These are phyloP conservation scores for Anomalospiza imberbis DNA, from an alignment of 2,797 vertebrate genomes.

Conservation along the genomic window DNA sequence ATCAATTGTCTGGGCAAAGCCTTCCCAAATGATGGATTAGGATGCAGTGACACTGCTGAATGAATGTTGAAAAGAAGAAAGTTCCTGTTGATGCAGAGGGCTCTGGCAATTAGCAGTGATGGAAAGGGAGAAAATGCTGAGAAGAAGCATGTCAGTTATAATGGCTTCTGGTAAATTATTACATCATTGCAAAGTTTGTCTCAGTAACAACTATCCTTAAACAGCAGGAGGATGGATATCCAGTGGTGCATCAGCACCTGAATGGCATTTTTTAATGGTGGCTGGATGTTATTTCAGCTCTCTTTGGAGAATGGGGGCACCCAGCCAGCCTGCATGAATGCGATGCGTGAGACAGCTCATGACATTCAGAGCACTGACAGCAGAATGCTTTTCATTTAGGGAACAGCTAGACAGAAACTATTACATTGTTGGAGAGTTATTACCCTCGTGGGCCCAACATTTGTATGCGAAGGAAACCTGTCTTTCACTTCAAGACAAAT, in stretches of 20 bases:
- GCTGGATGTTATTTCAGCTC: conserved; percentile 56
- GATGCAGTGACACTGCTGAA: conserved; percentile 36
- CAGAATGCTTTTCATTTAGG: conserved; percentile 70
- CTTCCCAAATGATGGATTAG: conserved; percentile 27
- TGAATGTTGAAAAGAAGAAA: conserved; percentile 54
- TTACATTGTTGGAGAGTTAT: conserved; percentile 64
- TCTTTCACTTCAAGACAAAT: conserved; percentile 55
- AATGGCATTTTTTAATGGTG: conserved; percentile 58
- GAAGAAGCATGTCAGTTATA: conserved; percentile 47
- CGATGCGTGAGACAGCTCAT: conserved; percentile 40
- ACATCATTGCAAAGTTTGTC: conserved; percentile 54
- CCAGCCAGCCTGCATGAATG: conserved; percentile 53
- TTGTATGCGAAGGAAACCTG: conserved; percentile 61
- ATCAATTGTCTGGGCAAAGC: conserved; percentile 50
- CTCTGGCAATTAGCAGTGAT: conserved; percentile 58
- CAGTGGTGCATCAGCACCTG: conserved; percentile 52
- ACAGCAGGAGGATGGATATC: conserved; percentile 42
- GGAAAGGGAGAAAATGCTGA: conserved; percentile 47
- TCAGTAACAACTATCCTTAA: conserved; percentile 46
- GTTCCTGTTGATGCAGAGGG: conserved; percentile 38
- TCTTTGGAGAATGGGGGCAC: conserved; percentile 53
- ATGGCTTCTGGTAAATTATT: conserved; percentile 65
- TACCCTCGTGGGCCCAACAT: conserved; percentile 52
- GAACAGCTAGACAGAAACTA: conserved; percentile 63
- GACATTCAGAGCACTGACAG: conserved; percentile 60